phyloP scores from a whole-genome alignment of 2,113 vertebrate genomes.

The Passer domesticus region DNA sequence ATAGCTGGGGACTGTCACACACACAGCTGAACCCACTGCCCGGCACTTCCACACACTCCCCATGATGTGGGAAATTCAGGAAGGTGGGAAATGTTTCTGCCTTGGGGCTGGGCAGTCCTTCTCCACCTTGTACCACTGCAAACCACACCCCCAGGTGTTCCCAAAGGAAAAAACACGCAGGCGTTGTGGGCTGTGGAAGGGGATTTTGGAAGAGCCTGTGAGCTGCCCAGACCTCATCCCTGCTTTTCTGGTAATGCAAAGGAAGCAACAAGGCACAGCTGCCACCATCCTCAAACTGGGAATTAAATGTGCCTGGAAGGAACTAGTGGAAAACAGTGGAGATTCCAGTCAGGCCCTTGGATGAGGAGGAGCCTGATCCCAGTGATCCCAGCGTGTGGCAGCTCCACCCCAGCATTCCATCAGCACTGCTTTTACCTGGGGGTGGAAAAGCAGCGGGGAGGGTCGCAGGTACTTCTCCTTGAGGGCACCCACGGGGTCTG shows the following conservation, averaged over 20 bases:
- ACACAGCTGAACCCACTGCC: neutral
- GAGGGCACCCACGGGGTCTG: slow-evolving; percentile 92
- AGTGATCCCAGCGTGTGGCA: neutral
- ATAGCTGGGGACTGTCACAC: neutral
- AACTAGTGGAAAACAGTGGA: neutral
- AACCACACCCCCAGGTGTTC: neutral
- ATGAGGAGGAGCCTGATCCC: neutral
- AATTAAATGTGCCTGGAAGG: neutral
- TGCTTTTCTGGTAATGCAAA: neutral
- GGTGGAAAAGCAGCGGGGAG: slow-evolving; percentile 91
- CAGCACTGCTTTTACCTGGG: slow-evolving; percentile 82
- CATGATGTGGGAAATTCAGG: rapidly evolving
- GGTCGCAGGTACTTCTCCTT: slow-evolving; percentile 97
- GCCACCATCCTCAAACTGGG: neutral
- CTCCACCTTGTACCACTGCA: neutral
- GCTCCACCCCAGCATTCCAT: neutral
- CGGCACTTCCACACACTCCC: neutral
- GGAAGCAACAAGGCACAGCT: neutral
- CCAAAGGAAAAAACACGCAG: rapidly evolving
- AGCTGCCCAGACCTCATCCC: neutral
- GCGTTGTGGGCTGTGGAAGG: neutral
- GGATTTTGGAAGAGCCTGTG: neutral
- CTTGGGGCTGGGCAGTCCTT: neutral
- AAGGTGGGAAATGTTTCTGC: neutral
- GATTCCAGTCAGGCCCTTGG: neutral